Percentiles rank a stretch among this genome's conserved stretches.
Evolutionary conservation across 2,888 invertebrate species (phyloP).

Genomic region (Boloria selene): DNA sequence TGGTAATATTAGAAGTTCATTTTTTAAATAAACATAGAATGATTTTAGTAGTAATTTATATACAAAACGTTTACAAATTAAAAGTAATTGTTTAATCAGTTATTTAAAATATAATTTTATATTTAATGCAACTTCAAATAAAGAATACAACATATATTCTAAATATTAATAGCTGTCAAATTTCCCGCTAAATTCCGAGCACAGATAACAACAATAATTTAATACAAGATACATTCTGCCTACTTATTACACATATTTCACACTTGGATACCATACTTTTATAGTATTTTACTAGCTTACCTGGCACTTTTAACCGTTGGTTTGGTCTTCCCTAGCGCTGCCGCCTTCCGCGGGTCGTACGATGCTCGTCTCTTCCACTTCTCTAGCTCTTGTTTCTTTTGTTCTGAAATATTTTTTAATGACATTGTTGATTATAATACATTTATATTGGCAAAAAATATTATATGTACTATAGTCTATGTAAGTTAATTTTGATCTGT

Average conservation of each 20-base stretch:
- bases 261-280: neutral
- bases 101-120: no score
- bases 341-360: slow-evolving; percentile 90
- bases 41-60: no score
- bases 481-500: no score
- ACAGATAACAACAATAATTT: neutral
- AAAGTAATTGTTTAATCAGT: no score
- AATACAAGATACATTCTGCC: neutral
- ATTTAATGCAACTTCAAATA: no score
- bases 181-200: neutral
- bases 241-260: no score
- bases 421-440: no score
- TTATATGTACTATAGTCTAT: no score
- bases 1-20: neutral
- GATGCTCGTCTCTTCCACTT: slow-evolving; percentile 98
- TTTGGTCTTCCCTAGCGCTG: slow-evolving; percentile 69
- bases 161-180: neutral
- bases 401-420: slow-evolving; percentile 62
- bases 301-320: slow-evolving; percentile 53
- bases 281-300: slow-evolving; percentile 25
- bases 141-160: neutral
- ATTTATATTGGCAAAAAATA: no score
- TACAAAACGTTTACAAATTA: no score
- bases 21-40: no score
- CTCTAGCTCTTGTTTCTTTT: slow-evolving; percentile 90